Base-by-base conservation (phyloP, 2,888 invertebrate species). In the Cataglyphis livida region DNA sequence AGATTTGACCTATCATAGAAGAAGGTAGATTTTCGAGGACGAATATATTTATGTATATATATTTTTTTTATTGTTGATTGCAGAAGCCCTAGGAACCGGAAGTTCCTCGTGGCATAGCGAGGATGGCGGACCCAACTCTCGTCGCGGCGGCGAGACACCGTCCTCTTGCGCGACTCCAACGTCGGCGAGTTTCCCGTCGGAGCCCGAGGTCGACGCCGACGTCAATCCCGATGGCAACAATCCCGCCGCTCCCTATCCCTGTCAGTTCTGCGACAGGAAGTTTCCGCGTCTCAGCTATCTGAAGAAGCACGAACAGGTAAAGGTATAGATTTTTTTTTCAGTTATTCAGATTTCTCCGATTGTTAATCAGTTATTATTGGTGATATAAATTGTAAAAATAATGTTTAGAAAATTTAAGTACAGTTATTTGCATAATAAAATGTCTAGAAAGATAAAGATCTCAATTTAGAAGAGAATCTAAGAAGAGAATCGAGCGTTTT, bases 291-390 rank as follows among this genome's bases (percentile, higher is more conserved):
- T 97, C 89, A 97, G 97, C 87, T 97, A 98, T 94, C 96, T 98
- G 91, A 98, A 98, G 95, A 97, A 98, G 95, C 98, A 98, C 96
- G 98, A 98, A 95, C 98, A 98, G 97, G 98, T 98, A 83, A 74
- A 71, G 7, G 12, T 9, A n/a, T 38, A 64, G n/a, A 0, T 73
- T 6, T 5, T 32, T 32, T 6, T 18, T 18, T 65, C 48, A 12
- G 35, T 15, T 15, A 28, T 12, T 5, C 2, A 21, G 32, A 32
- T 62, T 28, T 74, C 7, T 1, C 6, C 21, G 15, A 1, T 28
- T 25, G 12, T 5, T 48, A 38, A 12, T 32, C 12, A 2, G 9
- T 74, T 74, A 21, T 59, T 18, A 18, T 51, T 64, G 18, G 10
- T 32, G 3, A 21, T 10, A 21, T 48, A 51, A 18, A 25, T 62